Base-by-base conservation (phyloP, 2,888 invertebrate genomes). In the Ennomos fuscantarius region DNA sequence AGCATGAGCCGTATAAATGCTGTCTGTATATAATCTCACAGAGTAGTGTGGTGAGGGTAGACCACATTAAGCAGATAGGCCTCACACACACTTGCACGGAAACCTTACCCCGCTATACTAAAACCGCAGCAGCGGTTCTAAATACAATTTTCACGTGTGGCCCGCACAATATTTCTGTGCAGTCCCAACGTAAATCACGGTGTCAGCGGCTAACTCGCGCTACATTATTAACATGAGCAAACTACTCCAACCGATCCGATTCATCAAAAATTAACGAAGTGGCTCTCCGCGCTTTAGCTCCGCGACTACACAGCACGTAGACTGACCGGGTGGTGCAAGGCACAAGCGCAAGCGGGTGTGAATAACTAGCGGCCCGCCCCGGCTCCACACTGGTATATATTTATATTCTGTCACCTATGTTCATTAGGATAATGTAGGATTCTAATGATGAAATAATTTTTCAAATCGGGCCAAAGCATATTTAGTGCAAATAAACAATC, bases 201-300 rank as follows among this genome's bases (percentile, higher is more conserved):
- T 70, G 74, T 75, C 69, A 70, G 75, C 69, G 52, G 63, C 65
- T 48, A 52, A 65, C 61, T 47, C 66, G 60, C 62, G 55, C 54
- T 78, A 41, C 65, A 75, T 76, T 77, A 79, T 79, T 74, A 72
- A 80, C 65, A 62, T 58, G 60, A 67, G 69, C 67, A 69, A 77
- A 79, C 75, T 77, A 76, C 67, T 69, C 62, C 63, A 70, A 69
- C 69, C 72, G 70, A 73, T 72, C 70, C 69, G 67, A 73, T 79
- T 81, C 79, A 81, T 84, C 73, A 77, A 82, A 78, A 73, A 81
- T 81, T 76, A 74, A 83, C 76, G 69, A 73, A 79, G 70, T 63
- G 70, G 69, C 69, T 68, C 70, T 74, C 75, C 62, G 61, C 69
- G 63, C 67, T 65, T 69, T 70, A 72, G 44, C 54, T 39, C 44